phyloP scores from a whole-genome alignment of 2,113 vertebrate genomes.

The Rhea americana region DNA sequence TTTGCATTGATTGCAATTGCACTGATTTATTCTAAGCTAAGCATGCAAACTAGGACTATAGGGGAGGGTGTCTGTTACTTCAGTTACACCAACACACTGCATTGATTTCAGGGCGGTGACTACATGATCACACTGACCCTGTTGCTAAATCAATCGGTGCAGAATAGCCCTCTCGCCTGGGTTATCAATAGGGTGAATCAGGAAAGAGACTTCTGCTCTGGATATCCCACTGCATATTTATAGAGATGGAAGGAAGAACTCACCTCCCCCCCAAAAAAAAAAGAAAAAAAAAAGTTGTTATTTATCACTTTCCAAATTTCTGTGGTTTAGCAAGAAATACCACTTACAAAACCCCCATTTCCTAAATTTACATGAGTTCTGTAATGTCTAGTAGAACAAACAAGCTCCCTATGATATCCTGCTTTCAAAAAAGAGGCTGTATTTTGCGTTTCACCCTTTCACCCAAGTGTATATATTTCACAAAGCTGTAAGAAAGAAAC shows the following conservation, averaged over 20 bases:
- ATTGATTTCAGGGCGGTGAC: background rate
- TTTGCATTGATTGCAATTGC: background rate
- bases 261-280: background rate
- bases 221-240: background rate
- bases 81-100: fast-evolving
- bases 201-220: background rate
- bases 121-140: too few species aligned
- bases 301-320: background rate
- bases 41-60: fast-evolving
- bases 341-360: background rate
- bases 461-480: background rate
- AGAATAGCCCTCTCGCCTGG: background rate
- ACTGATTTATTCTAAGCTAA: background rate
- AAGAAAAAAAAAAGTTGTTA: background rate
- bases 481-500: background rate
- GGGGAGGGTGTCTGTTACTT: background rate
- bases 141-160: background rate
- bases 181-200: background rate
- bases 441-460: background rate
- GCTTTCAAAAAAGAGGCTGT: background rate
- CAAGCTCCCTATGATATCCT: background rate
- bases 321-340: background rate
- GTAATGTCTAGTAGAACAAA: background rate
- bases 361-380: background rate
- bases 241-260: background rate